phyloP scores from a whole-genome alignment of 2,797 vertebrate species.

The Dromococcyx pavoninus region DNA sequence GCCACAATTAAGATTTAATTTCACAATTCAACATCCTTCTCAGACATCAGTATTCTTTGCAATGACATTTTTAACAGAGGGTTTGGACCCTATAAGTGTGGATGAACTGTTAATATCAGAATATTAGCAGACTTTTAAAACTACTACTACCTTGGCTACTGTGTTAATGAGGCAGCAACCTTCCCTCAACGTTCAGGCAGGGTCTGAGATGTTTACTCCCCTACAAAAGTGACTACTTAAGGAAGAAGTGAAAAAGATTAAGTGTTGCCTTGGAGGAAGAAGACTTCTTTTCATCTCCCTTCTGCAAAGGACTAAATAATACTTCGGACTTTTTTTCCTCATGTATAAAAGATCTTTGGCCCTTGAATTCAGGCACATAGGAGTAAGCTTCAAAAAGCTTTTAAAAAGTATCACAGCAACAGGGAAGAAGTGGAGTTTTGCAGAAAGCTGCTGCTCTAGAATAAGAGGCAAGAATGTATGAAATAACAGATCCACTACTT shows the following conservation, averaged over 20 bases:
- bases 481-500: not conserved
- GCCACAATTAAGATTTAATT: constrained; percentile 25
- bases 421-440: not conserved
- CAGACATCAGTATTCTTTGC: not conserved
- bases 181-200: not conserved
- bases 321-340: not conserved
- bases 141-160: not conserved
- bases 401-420: not conserved
- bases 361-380: not conserved
- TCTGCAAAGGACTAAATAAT: not conserved
- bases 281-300: not conserved
- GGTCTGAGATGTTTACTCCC: not conserved
- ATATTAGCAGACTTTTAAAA: constrained; percentile 1
- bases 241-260: not conserved
- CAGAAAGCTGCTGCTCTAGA: not conserved
- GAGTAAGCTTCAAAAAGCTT: not conserved
- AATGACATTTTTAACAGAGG: not conserved
- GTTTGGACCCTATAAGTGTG: not conserved
- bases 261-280: not conserved
- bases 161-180: not conserved
- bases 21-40: not conserved
- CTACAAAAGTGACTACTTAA: not conserved
- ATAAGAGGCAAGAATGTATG: not conserved
- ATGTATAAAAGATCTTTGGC: not conserved
- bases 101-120: not conserved